phyloP scores from a whole-genome alignment of 2,888 invertebrate genomes.

The Nineta flava region DNA sequence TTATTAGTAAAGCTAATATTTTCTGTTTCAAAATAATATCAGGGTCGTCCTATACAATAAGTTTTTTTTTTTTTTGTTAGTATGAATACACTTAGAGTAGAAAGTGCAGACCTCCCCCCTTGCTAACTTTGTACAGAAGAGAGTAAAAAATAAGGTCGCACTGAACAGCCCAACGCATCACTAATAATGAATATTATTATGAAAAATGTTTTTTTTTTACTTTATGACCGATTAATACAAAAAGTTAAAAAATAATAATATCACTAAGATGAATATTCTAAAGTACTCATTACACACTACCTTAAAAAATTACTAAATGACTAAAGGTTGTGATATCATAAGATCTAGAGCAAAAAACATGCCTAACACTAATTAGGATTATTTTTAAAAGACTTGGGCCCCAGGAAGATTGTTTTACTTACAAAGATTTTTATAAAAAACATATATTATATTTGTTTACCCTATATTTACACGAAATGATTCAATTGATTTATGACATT shows the following conservation, averaged over 20 bases:
- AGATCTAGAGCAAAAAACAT: conserved; percentile 1
- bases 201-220: neutral
- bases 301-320: conserved; percentile 4
- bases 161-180: conserved; percentile 8
- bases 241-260: neutral
- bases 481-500: neutral
- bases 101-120: conserved; percentile 5
- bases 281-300: neutral
- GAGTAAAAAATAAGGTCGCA: conserved; percentile 4
- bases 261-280: neutral
- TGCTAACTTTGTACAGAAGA: conserved; percentile 8
- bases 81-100: neutral
- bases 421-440: neutral
- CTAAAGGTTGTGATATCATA: neutral
- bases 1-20: no score
- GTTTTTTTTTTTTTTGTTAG: no score
- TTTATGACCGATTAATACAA: neutral
- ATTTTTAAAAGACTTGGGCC: conserved; percentile 18
- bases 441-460: neutral
- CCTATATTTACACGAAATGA: no score
- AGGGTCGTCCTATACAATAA: no score
- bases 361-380: conserved; percentile 1
- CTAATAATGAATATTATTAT: conserved; percentile 1
- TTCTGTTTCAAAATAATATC: conserved; percentile 1
- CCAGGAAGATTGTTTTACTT: conserved; percentile 29